A percentile compares a stretch with the other conserved stretches of the same genome.
phyloP scores from a whole-genome alignment of 2,797 vertebrate species.

The Alcedo quadribrachys region DNA sequence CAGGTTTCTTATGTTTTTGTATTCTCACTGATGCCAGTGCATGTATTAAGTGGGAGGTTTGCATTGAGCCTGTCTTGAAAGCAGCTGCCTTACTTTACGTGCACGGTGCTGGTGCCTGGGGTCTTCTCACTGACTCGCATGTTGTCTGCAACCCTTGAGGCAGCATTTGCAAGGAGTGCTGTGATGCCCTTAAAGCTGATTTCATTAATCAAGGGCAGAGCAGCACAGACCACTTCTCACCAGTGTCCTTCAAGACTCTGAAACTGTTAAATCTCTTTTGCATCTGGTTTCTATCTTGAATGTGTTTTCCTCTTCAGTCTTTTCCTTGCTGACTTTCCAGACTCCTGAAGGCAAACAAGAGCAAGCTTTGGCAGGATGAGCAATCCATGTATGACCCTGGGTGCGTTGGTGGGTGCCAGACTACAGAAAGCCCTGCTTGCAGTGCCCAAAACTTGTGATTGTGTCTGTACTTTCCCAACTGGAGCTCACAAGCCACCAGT shows the following conservation, averaged over 20 bases:
- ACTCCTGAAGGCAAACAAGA: background rate
- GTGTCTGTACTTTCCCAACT: background rate
- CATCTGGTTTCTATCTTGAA: background rate
- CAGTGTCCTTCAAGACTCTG: background rate
- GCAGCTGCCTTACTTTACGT: fast-evolving
- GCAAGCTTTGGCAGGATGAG: background rate
- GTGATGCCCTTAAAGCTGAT: background rate
- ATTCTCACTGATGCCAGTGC: background rate
- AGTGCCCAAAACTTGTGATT: fast-evolving
- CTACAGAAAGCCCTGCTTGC: background rate
- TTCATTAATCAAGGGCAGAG: background rate
- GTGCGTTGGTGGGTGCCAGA: background rate
- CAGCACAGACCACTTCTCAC: background rate
- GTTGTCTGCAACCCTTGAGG: background rate
- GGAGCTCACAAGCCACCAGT: background rate
- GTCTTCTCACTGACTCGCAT: background rate
- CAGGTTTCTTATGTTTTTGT: background rate
- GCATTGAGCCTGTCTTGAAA: background rate
- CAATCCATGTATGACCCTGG: background rate
- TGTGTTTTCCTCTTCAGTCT: background rate
- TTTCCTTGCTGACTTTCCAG: background rate
- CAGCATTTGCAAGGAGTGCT: background rate
- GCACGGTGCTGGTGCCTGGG: background rate
- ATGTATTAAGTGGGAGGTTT: background rate
- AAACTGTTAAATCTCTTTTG: background rate